phyloP scores from a whole-genome alignment of 2,113 vertebrate genomes.

The Alethe diademata region DNA sequence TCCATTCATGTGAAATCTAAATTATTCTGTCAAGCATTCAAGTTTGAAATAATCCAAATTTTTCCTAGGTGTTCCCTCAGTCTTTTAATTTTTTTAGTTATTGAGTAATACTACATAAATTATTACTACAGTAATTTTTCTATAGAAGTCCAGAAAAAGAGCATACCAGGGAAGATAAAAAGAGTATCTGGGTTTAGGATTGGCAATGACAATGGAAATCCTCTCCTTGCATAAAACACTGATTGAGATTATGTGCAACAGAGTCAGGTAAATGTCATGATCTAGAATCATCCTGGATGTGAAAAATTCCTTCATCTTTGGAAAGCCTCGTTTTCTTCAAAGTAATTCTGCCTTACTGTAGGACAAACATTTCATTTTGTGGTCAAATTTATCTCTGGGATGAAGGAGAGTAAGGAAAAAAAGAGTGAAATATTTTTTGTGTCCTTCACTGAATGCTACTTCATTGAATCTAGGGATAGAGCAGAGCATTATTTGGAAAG shows the following conservation, averaged over 20 bases:
- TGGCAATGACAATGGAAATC: not conserved
- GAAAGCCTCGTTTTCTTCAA: not conserved
- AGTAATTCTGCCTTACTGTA: not conserved
- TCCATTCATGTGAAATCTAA: not conserved
- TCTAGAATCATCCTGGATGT: not conserved
- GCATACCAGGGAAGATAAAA: not conserved
- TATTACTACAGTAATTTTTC: not conserved
- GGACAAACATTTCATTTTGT: not conserved
- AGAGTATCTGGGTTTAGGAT: not conserved
- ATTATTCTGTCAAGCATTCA: not conserved
- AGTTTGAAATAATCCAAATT: not conserved
- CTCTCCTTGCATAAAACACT: not conserved
- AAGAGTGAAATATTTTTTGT: not conserved
- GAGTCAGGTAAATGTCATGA: not conserved
- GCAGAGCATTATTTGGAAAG: not conserved
- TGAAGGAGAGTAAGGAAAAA: not conserved
- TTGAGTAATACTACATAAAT: not conserved
- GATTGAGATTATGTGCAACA: not conserved
- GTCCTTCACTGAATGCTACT: not conserved
- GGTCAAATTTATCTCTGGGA: not conserved
- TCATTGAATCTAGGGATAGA: not conserved
- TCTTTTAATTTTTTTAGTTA: not conserved
- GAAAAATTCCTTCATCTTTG: not conserved
- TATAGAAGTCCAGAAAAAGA: not conserved
- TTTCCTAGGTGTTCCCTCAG: not conserved